Conservation (phyloP, 2,888 invertebrate species). For the Epirrhoe alternata region DNA sequence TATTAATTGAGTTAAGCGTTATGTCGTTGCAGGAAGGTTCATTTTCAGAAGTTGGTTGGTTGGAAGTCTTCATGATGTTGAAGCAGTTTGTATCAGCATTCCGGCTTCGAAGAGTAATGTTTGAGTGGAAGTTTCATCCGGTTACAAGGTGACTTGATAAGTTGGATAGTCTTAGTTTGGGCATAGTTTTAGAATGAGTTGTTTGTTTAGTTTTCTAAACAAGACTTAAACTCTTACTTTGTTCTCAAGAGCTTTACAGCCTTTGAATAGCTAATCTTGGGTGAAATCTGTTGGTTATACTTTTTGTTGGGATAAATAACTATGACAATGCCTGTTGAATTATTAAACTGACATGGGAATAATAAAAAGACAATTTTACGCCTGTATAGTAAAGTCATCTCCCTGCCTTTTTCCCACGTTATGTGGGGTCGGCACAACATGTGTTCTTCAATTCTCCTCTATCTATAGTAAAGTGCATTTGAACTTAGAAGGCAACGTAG, state of each 20-base stretch:
- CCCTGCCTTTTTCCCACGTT: too few species aligned
- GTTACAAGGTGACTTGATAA: conserved; percentile 43
- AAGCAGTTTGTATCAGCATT: conserved; percentile 46
- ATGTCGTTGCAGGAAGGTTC: conserved; percentile 20
- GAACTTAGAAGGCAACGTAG: too few species aligned
- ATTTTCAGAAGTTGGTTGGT: conserved; percentile 7
- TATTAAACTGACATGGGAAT: too few species aligned
- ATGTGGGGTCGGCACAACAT: too few species aligned
- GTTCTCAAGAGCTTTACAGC: background rate
- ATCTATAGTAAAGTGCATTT: too few species aligned
- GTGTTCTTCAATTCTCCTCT: too few species aligned
- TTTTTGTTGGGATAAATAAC: too few species aligned
- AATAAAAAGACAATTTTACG: too few species aligned
- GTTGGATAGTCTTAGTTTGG: conserved; percentile 1
- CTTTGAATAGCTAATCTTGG: too few species aligned
- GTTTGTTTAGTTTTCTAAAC: background rate
- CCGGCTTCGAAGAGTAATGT: conserved; percentile 46
- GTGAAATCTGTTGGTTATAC: too few species aligned
- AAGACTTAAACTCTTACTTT: background rate
- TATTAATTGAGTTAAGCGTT: conserved; percentile 16
- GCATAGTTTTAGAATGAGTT: background rate
- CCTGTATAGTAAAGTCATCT: too few species aligned
- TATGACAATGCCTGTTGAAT: too few species aligned
- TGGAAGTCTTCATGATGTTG: conserved; percentile 27
- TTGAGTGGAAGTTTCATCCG: conserved; percentile 24